Evolutionary conservation across 2,888 invertebrate genomes (phyloP), one percentile per base, ranked within the genome.

Genomic region (Bembecia ichneumoniformis): DNA sequence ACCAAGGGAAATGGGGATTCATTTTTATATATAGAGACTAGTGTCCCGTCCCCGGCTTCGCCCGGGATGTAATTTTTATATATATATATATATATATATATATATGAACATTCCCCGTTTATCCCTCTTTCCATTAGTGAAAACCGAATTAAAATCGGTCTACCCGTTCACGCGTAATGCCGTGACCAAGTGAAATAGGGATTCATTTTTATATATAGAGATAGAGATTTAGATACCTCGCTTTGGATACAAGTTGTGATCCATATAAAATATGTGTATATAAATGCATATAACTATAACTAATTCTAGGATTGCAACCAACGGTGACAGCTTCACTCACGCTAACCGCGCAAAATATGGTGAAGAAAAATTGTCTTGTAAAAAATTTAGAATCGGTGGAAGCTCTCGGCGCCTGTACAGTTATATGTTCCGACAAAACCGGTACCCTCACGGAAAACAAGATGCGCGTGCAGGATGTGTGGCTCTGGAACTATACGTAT

Each of bases 331-430:
- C 99, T 57, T 98, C 98, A 71, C 88, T 99, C 63, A 99, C 99
- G 7, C 89, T 99, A 62, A 99, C 99, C 53, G 99, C 99, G 60
- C 98, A 99, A 79, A 91, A 97, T 68, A 99, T 99, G 99, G 97
- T 99, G 52, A 94, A 94, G 55, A 98, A 97, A 89, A 97, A 98
- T 75, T 99, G 98, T 71, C 88, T 99, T 65, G 98, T 99, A 0
- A 99, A 99, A 90, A 98, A 99, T 84, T 90, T 99, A 76, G 98
- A 99, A 87, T 98, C 99, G 60, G 97, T 99, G 20, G 99, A 99
- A 88, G 99, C 99, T 1, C 89, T 99, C 49, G 99, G 99, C 43
- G 98, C 98, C 9, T 99, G 99, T 49, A 97, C 96, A 50, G 98
- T 96, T 54, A 99, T 99, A 82, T 99, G 99, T 87, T 98, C 98